Evolutionary conservation across 1,140 invertebrate genomes (phyloP).

Genomic region (Pseudobourletiella spinata): DNA sequence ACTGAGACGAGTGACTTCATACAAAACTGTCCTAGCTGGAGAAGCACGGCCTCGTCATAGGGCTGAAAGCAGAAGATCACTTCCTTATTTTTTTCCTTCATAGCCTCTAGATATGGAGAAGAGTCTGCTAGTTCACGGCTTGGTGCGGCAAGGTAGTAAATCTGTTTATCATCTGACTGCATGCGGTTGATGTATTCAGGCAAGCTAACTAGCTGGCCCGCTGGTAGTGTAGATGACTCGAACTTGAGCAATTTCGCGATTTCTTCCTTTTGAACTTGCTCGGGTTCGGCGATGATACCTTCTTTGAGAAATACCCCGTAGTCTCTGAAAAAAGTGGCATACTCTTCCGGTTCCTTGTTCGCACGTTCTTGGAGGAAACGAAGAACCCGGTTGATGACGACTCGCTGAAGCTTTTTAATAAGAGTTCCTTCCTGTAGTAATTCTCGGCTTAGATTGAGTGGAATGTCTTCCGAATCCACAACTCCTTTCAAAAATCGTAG

Average conservation of each 20-base stretch:
- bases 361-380: constrained; percentile 78
- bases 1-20: constrained; percentile 72
- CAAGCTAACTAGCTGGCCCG: constrained; percentile 68
- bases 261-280: constrained; percentile 78
- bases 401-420: constrained; percentile 77
- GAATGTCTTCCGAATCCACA: constrained; percentile 96
- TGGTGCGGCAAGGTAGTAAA: constrained; percentile 89
- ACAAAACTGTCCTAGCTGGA: constrained; percentile 78
- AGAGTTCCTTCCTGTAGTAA: constrained; percentile 86
- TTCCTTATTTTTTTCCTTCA: constrained; percentile 77
- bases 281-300: constrained; percentile 75
- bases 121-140: constrained; percentile 81
- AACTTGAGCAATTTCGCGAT: constrained; percentile 84
- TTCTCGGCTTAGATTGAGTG: constrained; percentile 90
- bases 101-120: constrained; percentile 88
- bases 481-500: constrained; percentile 89
- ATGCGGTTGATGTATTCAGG: constrained; percentile 70
- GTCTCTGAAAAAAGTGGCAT: constrained; percentile 78
- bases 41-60: constrained; percentile 89
- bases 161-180: constrained; percentile 67
- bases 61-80: constrained; percentile 92
- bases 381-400: constrained; percentile 73
- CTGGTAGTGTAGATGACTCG: constrained; percentile 71
- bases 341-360: constrained; percentile 72
- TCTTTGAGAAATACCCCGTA: constrained; percentile 92